A percentile compares a stretch with the other conserved stretches of the same genome.
phyloP scores from a whole-genome alignment of 2,888 invertebrate genomes.

The Monochamus alternatus region DNA sequence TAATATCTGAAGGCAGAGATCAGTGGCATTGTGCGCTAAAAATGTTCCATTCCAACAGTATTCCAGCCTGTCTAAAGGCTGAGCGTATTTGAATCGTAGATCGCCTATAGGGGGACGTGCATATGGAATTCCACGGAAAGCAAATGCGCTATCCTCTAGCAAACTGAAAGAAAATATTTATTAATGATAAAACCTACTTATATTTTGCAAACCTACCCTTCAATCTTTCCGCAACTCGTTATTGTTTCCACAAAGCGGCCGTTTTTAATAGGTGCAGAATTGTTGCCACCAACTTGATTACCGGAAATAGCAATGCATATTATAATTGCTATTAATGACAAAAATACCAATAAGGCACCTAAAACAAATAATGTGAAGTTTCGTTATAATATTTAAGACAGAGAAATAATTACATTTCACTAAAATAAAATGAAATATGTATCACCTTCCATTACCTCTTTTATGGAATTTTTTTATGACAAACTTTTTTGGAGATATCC shows the following conservation, averaged over 20 bases:
- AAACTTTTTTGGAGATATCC: no score
- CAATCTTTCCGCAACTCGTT: slow-evolving; percentile 85
- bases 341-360: slow-evolving; percentile 75
- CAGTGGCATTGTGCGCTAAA: slow-evolving; percentile 78
- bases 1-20: slow-evolving; percentile 81
- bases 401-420: no score
- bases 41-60: slow-evolving; percentile 87
- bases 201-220: slow-evolving; percentile 75
- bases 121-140: slow-evolving; percentile 88
- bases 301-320: slow-evolving; percentile 78
- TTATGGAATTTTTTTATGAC: no score
- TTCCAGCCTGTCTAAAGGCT: slow-evolving; percentile 78
- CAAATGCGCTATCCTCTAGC: slow-evolving; percentile 83
- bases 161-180: slow-evolving; percentile 71
- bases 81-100: slow-evolving; percentile 81
- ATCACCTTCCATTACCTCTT: no score
- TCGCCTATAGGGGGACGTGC: slow-evolving; percentile 82
- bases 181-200: background rate
- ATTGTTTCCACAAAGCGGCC: slow-evolving; percentile 82
- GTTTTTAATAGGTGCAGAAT: slow-evolving; percentile 78
- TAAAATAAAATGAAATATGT: no score
- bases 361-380: slow-evolving; percentile 21
- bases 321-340: slow-evolving; percentile 78
- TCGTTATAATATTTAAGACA: no score
- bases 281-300: slow-evolving; percentile 61